Base-by-base conservation (phyloP, 2,113 vertebrate species). In the Ammodytes dubius region DNA sequence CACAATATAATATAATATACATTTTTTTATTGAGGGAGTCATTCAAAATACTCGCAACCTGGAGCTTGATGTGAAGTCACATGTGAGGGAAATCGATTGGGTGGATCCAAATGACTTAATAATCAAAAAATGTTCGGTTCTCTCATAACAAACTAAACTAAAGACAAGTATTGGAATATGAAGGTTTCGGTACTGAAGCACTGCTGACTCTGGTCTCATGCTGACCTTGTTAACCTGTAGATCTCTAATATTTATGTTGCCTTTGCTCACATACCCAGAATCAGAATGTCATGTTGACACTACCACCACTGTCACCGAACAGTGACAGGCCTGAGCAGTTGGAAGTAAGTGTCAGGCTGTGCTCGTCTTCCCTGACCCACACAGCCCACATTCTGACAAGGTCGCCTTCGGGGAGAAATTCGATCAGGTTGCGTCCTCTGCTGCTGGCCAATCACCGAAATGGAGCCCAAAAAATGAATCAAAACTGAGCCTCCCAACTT, bases 261-360 rank as follows among this genome's bases (percentile, higher is more conserved):
- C 37, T 77, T 77, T 87, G 83, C 81, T 88, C 64, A 52, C 73
- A 82, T 4, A 35, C 47, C 4, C 11, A 83, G 83, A 90, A 93
- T 90, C 11, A 83, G 83, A 90, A 93, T 90, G 88, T 87, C 82
- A 80, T 92, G 88, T 91, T 90, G 89, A 88, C 77, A 88, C 83
- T 83, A 82, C 68, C 52, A 81, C 74, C 88, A 85, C 43, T 35
- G 58, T 27, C 27, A 27, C 59, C 57, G 65, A 77, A 69, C 64
- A 39, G 82, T 85, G 80, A 71, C 66, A 12, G 70, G 63, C 58
- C 43, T 4, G 63, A 83, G 65, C 86, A 71, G 82, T 82, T 69
- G 75, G 79, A 63, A n/a, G 27, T 50, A 56, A 75, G 54, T 42
- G 42, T 74, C 49, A 60, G 43, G 6, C 77, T 50, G 60, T 53